Conservation (phyloP, 1,140 invertebrate genomes). For the Glossosoma conforme region DNA sequence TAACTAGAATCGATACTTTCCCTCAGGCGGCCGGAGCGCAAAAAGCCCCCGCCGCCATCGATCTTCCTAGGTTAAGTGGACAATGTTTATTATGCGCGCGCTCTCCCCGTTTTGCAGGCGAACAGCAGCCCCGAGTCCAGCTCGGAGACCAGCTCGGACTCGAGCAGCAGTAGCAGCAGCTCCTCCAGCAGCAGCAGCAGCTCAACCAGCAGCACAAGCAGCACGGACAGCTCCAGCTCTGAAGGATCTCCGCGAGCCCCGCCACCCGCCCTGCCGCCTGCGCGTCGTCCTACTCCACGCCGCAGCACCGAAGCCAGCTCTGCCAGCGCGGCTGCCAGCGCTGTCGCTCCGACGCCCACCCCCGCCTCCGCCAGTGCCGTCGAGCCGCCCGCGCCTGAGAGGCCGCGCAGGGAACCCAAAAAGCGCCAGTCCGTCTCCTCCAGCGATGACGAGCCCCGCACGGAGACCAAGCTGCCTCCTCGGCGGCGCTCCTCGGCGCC, state of each 20-base stretch:
- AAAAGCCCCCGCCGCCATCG: too few relatives aligned
- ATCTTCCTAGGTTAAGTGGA: conserved; percentile 24
- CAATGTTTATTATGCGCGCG: conserved; percentile 24
- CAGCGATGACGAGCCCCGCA: conserved; percentile 41
- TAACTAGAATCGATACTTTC: conserved; percentile 10
- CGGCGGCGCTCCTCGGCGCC: conserved; percentile 37
- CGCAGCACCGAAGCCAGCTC: conserved; percentile 43
- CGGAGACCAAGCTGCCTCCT: conserved; percentile 32
- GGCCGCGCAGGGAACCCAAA: conserved; percentile 9
- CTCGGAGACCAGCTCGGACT: conserved; percentile 59
- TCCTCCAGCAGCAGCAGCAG: conserved; percentile 65
- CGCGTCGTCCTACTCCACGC: conserved; percentile 44
- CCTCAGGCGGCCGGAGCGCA: too few relatives aligned
- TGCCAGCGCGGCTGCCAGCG: background rate
- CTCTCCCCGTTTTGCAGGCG: conserved; percentile 36
- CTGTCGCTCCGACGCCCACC: background rate
- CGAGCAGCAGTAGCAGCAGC: conserved; percentile 62
- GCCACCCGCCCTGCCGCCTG: conserved; percentile 33
- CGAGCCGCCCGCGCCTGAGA: too few relatives aligned
- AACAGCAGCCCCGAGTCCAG: conserved; percentile 60
- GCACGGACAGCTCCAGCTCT: conserved; percentile 50
- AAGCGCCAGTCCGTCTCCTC: conserved; percentile 38
- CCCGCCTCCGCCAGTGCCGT: conserved; percentile 6
- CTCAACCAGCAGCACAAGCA: conserved; percentile 64
- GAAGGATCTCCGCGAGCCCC: conserved; percentile 35